These are phyloP conservation scores for Raphicerus campestris DNA, from an alignment of 2,113 vertebrate genomes.

Conservation along the genomic window DNA sequence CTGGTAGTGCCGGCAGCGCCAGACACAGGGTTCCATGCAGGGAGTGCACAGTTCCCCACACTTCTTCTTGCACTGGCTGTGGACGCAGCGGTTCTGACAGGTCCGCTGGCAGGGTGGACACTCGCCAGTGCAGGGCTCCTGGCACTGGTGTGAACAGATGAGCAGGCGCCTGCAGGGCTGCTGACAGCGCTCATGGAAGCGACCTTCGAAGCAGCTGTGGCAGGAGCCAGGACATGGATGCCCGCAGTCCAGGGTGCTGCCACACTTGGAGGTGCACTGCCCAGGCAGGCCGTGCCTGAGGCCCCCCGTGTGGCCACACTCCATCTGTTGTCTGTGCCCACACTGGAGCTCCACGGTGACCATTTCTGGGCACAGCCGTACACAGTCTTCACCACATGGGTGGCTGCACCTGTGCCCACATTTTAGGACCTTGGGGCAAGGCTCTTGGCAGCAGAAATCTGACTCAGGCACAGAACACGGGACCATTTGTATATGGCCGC, in stretches of 20 bases:
- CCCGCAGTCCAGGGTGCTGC: constrained; percentile 82
- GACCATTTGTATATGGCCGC: constrained; percentile 89
- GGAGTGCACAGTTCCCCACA: constrained; percentile 88
- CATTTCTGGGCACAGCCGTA: constrained; percentile 70
- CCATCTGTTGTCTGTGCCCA: constrained; percentile 83
- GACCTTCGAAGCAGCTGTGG: constrained; percentile 85
- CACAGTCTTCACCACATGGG: constrained; percentile 84
- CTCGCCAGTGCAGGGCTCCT: constrained; percentile 84
- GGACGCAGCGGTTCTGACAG: constrained; percentile 90
- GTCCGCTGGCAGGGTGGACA: constrained; percentile 85
- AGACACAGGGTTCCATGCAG: constrained; percentile 89
- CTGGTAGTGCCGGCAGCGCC: constrained; percentile 88
- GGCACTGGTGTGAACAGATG: constrained; percentile 90
- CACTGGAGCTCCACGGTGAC: constrained; percentile 82
- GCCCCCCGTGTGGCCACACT: constrained; percentile 77
- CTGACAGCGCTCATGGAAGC: constrained; percentile 85
- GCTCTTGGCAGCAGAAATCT: constrained; percentile 81
- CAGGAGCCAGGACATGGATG: constrained; percentile 89
- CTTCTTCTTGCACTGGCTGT: constrained; percentile 87
- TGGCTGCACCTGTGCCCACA: constrained; percentile 87
- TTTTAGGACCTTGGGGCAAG: constrained; percentile 81
- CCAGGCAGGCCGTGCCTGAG: constrained; percentile 38
- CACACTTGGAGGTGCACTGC: constrained; percentile 81
- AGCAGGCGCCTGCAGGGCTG: constrained; percentile 82
- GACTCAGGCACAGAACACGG: constrained; percentile 83